phyloP scores from a whole-genome alignment of 2,888 invertebrate genomes.

The Eupithecia centaureata region DNA sequence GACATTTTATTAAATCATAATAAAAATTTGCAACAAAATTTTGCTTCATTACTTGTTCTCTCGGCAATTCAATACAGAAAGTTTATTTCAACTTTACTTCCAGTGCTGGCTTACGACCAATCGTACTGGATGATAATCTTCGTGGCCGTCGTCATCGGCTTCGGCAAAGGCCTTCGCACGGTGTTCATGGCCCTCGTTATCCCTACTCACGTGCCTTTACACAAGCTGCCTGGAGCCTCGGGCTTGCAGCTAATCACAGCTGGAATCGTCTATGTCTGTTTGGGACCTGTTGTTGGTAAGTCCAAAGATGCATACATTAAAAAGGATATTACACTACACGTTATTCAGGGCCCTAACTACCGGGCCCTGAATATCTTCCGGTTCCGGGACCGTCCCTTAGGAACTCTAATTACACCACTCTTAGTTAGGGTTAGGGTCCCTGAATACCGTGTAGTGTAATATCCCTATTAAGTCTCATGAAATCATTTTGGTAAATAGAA shows the following conservation, averaged over 20 bases:
- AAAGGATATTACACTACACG: too few species aligned
- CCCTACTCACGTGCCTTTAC: conserved; percentile 88
- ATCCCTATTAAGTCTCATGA: too few species aligned
- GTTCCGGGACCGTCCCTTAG: too few species aligned
- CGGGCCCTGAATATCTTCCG: too few species aligned
- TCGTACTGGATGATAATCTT: conserved; percentile 81
- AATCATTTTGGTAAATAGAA: too few species aligned
- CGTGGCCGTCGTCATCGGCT: conserved; percentile 87
- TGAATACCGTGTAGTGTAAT: too few species aligned
- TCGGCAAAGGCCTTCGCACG: conserved; percentile 88
- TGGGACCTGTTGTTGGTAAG: conserved; percentile 88
- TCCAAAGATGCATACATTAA: too few species aligned
- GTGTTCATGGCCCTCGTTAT: conserved; percentile 90
- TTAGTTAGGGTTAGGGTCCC: too few species aligned
- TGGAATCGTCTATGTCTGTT: conserved; percentile 84
- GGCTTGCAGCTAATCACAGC: conserved; percentile 88
- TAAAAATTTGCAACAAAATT: background rate
- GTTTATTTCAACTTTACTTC: background rate
- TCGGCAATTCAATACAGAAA: background rate
- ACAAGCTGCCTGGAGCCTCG: conserved; percentile 87
- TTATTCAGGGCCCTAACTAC: too few species aligned
- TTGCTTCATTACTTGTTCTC: background rate
- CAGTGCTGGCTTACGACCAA: conserved; percentile 86
- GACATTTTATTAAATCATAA: background rate
- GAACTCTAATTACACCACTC: too few species aligned